A percentile compares a stretch with the other conserved stretches of the same genome.
Evolutionary conservation across 2,888 invertebrate species (phyloP).

Genomic region (Scaptodrosophila latifasciaeformis): DNA sequence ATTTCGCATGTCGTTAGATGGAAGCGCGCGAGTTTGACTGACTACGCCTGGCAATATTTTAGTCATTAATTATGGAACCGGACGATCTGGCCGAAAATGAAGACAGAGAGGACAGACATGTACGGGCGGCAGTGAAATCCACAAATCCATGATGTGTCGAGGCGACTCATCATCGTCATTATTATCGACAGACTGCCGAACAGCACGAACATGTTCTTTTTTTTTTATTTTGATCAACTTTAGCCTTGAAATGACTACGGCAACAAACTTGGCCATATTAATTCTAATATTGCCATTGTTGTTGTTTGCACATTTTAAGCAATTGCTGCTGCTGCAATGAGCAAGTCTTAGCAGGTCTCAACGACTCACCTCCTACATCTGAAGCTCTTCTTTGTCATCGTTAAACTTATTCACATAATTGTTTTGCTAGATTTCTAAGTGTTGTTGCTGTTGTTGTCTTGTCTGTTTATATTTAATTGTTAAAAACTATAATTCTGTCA

Average conservation of each 20-base stretch:
- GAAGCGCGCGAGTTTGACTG: slow-evolving; percentile 34
- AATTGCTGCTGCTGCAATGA: slow-evolving; percentile 40
- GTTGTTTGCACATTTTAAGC: slow-evolving; percentile 52
- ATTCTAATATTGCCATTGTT: slow-evolving; percentile 13
- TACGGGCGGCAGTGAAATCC: slow-evolving; percentile 23
- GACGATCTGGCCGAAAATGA: slow-evolving; percentile 1
- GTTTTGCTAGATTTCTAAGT: slow-evolving; percentile 42
- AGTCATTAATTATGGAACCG: slow-evolving; percentile 66
- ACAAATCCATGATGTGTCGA: slow-evolving; percentile 40
- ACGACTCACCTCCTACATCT: slow-evolving; percentile 36
- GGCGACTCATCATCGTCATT: slow-evolving; percentile 65
- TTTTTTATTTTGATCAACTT: too few species aligned
- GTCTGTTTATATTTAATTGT: slow-evolving; percentile 65
- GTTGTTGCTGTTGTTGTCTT: slow-evolving; percentile 19
- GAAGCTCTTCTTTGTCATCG: slow-evolving; percentile 16
- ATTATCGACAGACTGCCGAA: slow-evolving; percentile 49
- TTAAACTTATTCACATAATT: slow-evolving; percentile 55
- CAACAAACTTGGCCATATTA: slow-evolving; percentile 22
- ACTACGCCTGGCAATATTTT: slow-evolving; percentile 62
- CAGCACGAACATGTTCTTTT: slow-evolving; percentile 61
- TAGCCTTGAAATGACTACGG: slow-evolving; percentile 53
- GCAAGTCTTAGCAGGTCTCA: slow-evolving; percentile 45
- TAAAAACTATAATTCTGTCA: slow-evolving; percentile 70
- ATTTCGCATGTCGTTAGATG: slow-evolving; percentile 47
- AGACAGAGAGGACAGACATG: slow-evolving; percentile 8